phyloP scores from a whole-genome alignment of 2,113 vertebrate species.

The Heterochromis multidens region DNA sequence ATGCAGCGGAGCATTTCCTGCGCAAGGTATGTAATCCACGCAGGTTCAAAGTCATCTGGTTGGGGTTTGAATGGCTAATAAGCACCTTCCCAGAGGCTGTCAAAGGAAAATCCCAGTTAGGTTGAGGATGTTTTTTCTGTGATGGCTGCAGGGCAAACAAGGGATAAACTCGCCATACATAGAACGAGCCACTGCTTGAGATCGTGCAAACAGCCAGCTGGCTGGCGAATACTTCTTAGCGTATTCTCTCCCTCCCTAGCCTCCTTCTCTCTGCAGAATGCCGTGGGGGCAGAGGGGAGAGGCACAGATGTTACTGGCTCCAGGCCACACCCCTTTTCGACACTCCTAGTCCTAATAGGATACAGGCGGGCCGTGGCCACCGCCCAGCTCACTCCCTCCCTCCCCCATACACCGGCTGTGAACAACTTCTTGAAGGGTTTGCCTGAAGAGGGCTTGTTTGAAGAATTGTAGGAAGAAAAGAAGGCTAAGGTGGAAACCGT shows the following conservation, averaged over 20 bases:
- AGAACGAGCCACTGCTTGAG: conserved; percentile 14
- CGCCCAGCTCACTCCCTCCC: conserved; percentile 47
- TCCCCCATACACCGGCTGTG: conserved; percentile 2
- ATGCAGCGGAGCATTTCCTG: conserved; percentile 38
- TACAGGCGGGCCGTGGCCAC: conserved; percentile 42
- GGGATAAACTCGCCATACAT: background rate
- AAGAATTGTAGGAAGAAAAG: conserved; percentile 44
- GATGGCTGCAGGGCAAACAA: background rate
- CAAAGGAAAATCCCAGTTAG: conserved; percentile 36
- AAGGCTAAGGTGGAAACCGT: conserved; percentile 23
- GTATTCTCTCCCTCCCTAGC: conserved; percentile 23
- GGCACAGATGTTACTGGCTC: conserved; percentile 77
- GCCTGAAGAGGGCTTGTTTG: conserved; percentile 52
- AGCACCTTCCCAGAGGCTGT: conserved; percentile 30
- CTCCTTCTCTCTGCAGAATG: conserved; percentile 55
- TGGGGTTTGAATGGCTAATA: conserved; percentile 7
- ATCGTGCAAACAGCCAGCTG: conserved; percentile 47
- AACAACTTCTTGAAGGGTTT: conserved; percentile 54
- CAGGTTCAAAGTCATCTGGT: conserved; percentile 21
- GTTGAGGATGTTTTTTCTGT: conserved; percentile 1
- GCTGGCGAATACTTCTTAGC: conserved; percentile 29
- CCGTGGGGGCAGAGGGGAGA: conserved; percentile 62
- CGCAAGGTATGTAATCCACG: conserved; percentile 38
- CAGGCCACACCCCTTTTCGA: conserved; percentile 77
- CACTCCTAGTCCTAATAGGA: conserved; percentile 75